Base-by-base conservation (phyloP, 1,140 invertebrate genomes). In the Magallana gigas region DNA sequence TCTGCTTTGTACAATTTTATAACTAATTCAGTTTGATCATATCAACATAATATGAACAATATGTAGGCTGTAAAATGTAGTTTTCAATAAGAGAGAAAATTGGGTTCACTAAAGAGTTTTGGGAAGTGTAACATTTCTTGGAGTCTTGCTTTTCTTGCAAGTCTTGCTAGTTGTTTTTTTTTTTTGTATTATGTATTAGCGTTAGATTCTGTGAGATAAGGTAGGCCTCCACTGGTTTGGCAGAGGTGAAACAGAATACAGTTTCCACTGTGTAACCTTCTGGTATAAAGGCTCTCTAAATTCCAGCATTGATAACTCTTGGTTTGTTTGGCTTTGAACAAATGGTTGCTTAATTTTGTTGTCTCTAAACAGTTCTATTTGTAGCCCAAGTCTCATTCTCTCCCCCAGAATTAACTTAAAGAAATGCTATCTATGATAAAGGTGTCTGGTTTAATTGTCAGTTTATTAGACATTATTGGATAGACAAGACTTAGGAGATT, bases 181-280 rank as follows among this genome's bases (percentile, higher is more conserved):
- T 57, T n/a, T 36, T 23, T n/a, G 18, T 57, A 83, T 83, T 58
- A 58, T 83, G 56, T 58, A 57, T 58, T 56, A 80, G 71, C n/a
- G 6, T 62, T 12, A 62, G 60, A 62, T 62, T 12, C 60, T 62
- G 14, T 12, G 16, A 64, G 60, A 64, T 64, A 64, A 64, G 60
- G 18, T 1, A n/a, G 60, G 16, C 60, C 18, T n/a, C 60, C 60
- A 64, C 60, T 64, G 60, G 60, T 18, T 64, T 7, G 16, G 60
- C 5, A 76, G 11, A 29, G 11, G 12, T 76, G 68, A 29, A 29
- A 29, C 23, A 76, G 68, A 12, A 76, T 29, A 48, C 23, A 76
- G 16, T 23, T 76, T 76, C 68, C 36, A 76, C 68, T 76, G 68
- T 29, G 14, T 29, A 76, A 76, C 68, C 68, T 36, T 36, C 18